Percentiles rank a stretch among this genome's conserved stretches.
Evolutionary conservation across 2,888 invertebrate species (phyloP).

Genomic region (Cataglyphis altisquamis): DNA sequence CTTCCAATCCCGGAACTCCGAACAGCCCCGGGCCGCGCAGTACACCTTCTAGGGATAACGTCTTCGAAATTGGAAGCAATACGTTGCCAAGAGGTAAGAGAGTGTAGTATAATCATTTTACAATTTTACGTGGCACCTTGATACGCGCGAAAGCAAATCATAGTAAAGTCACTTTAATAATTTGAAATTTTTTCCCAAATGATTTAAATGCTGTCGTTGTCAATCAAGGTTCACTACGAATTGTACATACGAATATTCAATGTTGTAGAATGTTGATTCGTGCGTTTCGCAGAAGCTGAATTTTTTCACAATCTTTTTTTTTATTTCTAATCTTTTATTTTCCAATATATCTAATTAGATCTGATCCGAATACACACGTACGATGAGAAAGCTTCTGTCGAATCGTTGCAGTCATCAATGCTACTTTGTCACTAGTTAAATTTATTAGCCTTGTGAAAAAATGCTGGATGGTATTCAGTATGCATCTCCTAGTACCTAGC

Average conservation of each 20-base stretch:
- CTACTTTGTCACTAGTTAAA: slow-evolving; percentile 77
- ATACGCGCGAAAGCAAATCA: not conserved
- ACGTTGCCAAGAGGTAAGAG: slow-evolving; percentile 85
- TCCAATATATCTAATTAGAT: not conserved
- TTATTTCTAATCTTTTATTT: slow-evolving; percentile 6
- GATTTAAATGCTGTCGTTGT: slow-evolving; percentile 6
- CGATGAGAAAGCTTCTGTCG: slow-evolving; percentile 76
- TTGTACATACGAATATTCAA: slow-evolving; percentile 74
- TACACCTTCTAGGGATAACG: slow-evolving; percentile 80
- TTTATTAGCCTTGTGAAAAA: slow-evolving; percentile 75
- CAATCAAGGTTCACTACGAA: slow-evolving; percentile 73
- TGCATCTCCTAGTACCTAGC: slow-evolving; percentile 84
- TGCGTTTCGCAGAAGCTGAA: slow-evolving; percentile 76
- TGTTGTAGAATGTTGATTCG: slow-evolving; percentile 78
- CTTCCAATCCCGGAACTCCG: slow-evolving; percentile 77
- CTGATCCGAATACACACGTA: not conserved
- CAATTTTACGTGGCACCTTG: slow-evolving; percentile 75
- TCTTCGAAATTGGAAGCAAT: slow-evolving; percentile 83
- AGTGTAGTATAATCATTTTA: slow-evolving; percentile 69
- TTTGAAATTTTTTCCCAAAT: not conserved
- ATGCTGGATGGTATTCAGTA: slow-evolving; percentile 81
- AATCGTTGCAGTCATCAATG: slow-evolving; percentile 75
- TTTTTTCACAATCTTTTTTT: slow-evolving; percentile 12
- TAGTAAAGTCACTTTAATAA: not conserved
- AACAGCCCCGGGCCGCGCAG: slow-evolving; percentile 78